Conservation (phyloP, 2,888 invertebrate genomes). For the Eupeodes luniger region DNA sequence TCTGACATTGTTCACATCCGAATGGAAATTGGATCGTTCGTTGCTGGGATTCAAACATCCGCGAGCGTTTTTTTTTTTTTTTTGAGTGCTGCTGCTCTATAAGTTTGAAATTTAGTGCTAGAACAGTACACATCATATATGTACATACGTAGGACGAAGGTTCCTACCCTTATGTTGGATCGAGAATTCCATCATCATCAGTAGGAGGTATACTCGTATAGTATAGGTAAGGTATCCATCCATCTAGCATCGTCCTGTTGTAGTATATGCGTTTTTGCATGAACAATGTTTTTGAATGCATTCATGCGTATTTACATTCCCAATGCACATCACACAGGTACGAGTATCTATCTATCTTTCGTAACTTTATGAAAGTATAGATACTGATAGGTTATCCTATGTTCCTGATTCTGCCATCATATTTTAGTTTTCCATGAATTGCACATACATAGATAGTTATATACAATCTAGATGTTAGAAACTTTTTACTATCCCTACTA, state of each 20-base stretch:
- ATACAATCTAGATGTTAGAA: not conserved
- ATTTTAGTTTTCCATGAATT: conserved; percentile 42
- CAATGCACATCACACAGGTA: conserved; percentile 42
- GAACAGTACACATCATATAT: too few species aligned
- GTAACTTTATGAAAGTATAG: conserved; percentile 19
- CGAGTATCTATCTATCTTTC: not conserved
- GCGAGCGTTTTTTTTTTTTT: conserved; percentile 43
- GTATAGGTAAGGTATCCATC: too few species aligned
- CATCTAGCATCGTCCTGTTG: conserved; percentile 15
- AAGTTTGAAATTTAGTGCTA: conserved; percentile 45
- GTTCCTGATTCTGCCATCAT: conserved; percentile 34
- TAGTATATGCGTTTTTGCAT: conserved; percentile 48
- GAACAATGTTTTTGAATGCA: conserved; percentile 62
- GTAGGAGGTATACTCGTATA: too few species aligned
- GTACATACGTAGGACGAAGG: too few species aligned
- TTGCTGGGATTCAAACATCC: conserved; percentile 68
- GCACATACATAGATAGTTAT: not conserved
- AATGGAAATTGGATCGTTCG: conserved; percentile 71
- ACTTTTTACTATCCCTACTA: too few species aligned
- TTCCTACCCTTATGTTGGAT: not conserved
- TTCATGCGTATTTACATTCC: conserved; percentile 71
- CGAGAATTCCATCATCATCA: not conserved
- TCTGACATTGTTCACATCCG: conserved; percentile 65
- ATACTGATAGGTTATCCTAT: conserved; percentile 22
- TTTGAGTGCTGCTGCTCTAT: not conserved